Conservation (phyloP, 92 coral and sea anemone genomes). For the Pocillopora grandis region DNA sequence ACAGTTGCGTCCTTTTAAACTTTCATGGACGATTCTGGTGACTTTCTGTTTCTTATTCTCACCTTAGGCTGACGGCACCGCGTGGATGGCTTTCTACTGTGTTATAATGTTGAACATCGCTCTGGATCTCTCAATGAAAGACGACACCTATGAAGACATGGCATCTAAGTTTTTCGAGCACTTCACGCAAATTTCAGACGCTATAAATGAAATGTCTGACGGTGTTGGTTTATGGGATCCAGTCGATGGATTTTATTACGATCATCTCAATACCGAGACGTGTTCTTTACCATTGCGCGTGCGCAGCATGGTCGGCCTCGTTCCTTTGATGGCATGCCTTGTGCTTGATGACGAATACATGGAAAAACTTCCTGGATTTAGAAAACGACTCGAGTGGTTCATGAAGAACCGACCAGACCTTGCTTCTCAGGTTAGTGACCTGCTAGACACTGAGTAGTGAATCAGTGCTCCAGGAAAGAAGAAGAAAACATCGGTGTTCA, state of each 20-base stretch:
- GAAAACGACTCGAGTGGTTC: constrained; percentile 94
- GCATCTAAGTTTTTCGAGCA: constrained; percentile 98
- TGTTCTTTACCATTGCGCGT: constrained; percentile 82
- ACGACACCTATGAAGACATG: constrained; percentile 93
- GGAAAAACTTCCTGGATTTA: constrained; percentile 89
- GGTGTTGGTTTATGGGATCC: constrained; percentile 98
- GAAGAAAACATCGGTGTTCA: too few species aligned
- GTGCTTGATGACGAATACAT: constrained; percentile 92
- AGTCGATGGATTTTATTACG: constrained; percentile 95
- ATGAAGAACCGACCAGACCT: constrained; percentile 83
- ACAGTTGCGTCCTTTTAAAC: too few species aligned
- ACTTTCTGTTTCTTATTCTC: not conserved
- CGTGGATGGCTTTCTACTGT: constrained; percentile 99
- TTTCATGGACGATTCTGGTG: too few species aligned
- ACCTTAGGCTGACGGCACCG: constrained; percentile 96
- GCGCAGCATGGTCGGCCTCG: constrained; percentile 95
- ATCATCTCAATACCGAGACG: constrained; percentile 66
- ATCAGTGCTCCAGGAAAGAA: not conserved
- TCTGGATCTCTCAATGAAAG: constrained; percentile 81
- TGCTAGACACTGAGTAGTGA: not conserved
- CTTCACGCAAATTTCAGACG: constrained; percentile 94
- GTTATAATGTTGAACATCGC: constrained; percentile 91
- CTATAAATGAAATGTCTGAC: constrained; percentile 90
- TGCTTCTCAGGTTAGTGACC: constrained; percentile 81
- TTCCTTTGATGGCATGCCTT: constrained; percentile 90